Conservation (phyloP, 2,113 vertebrate genomes). For the Helogale parvula region DNA sequence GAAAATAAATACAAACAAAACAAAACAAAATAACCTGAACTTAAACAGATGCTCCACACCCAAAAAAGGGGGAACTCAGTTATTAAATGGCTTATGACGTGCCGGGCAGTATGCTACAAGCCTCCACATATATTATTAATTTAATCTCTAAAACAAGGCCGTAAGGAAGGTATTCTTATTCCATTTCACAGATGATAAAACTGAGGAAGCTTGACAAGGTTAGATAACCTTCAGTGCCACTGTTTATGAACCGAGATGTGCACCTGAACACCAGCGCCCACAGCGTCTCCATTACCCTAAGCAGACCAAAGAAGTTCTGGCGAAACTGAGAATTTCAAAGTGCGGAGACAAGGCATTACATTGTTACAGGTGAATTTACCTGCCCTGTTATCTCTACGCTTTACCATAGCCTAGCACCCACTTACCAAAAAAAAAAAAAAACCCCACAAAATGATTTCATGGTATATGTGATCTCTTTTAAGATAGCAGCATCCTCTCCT, state of each 20-base stretch:
- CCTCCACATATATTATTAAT: background rate
- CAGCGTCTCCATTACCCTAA: background rate
- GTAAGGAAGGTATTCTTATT: background rate
- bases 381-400: background rate
- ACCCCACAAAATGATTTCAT: background rate
- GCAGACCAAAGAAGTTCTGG: background rate
- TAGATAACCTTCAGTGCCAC: background rate
- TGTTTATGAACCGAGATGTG: background rate
- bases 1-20: too few species aligned
- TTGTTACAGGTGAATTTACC: background rate
- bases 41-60: background rate
- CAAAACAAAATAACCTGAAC: background rate
- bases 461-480: conserved; percentile 13
- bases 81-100: background rate
- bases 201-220: background rate
- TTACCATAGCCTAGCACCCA: background rate
- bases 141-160: background rate
- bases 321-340: conserved; percentile 18
- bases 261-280: background rate
- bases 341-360: background rate
- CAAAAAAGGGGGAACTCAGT: background rate
- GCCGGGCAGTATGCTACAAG: background rate
- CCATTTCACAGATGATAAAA: conserved; percentile 33
- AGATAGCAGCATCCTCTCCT: conserved; percentile 47
- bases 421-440: background rate